A percentile compares a stretch with the other conserved stretches of the same genome.
Conservation (phyloP, 2,888 invertebrate genomes). For the Adelphocoris suturalis region DNA sequence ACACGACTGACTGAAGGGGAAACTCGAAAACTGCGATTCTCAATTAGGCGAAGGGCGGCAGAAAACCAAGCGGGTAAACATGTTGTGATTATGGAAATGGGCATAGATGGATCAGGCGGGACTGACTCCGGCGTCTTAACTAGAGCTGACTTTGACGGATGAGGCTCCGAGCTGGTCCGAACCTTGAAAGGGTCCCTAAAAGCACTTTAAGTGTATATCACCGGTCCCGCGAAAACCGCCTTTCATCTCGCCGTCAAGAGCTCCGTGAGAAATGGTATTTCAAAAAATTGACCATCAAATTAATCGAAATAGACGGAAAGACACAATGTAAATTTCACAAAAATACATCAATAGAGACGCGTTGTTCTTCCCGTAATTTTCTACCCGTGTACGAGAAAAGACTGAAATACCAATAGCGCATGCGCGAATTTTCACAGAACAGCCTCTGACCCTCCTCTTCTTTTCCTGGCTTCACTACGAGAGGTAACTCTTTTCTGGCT, state of each 20-base stretch:
- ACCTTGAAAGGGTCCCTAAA: conserved; percentile 24
- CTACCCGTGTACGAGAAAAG: too few relatives aligned
- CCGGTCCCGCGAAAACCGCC: background rate
- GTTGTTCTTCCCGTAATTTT: too few relatives aligned
- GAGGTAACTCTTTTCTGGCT: too few relatives aligned
- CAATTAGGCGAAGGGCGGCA: conserved; percentile 1
- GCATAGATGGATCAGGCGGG: conserved; percentile 27
- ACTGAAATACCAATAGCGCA: too few relatives aligned
- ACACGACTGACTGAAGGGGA: background rate
- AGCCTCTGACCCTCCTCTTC: too few relatives aligned
- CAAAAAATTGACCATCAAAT: too few relatives aligned
- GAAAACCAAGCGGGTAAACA: conserved; percentile 14
- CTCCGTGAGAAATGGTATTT: background rate
- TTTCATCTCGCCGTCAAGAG: background rate
- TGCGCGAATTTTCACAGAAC: too few relatives aligned
- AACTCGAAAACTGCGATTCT: background rate
- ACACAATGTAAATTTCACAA: too few relatives aligned
- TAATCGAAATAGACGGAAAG: too few relatives aligned
- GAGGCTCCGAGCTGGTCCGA: background rate
- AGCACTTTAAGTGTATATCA: conserved; percentile 37
- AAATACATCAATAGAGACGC: too few relatives aligned
- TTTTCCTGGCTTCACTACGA: too few relatives aligned
- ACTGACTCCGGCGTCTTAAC: conserved; percentile 39
- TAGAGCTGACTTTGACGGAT: conserved; percentile 50
- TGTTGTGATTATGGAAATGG: conserved; percentile 60